Evolutionary conservation across 2,113 vertebrate species (phyloP).

Genomic region (Corythoichthys intestinalis): DNA sequence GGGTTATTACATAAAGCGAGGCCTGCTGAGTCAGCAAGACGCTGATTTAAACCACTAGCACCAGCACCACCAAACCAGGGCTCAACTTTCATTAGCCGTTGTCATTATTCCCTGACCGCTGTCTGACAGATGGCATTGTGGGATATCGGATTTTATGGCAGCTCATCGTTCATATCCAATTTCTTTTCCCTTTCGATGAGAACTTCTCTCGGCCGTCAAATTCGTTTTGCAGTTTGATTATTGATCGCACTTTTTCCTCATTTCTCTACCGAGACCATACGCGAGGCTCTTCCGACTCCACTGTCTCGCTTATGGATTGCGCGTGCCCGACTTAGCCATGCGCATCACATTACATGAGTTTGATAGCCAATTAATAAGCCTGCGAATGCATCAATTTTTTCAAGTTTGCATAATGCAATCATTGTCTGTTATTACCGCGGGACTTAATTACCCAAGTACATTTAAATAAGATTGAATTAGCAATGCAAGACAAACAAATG

Average conservation of each 20-base stretch:
- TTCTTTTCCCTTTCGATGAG: conserved; percentile 74
- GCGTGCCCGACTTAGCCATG: conserved; percentile 45
- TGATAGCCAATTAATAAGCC: conserved; percentile 33
- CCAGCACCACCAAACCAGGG: conserved; percentile 51
- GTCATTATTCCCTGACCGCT: conserved; percentile 67
- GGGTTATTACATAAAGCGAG: conserved; percentile 31
- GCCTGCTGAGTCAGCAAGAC: conserved; percentile 66
- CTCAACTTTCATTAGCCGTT: conserved; percentile 75
- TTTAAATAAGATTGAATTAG: conserved; percentile 49
- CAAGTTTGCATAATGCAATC: conserved; percentile 39
- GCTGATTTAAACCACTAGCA: conserved; percentile 64
- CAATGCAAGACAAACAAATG: conserved; percentile 55
- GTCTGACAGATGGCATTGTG: conserved; percentile 75
- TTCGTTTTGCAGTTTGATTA: conserved; percentile 78
- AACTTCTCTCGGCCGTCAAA: conserved; percentile 73
- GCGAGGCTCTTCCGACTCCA: conserved; percentile 49
- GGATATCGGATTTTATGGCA: conserved; percentile 74
- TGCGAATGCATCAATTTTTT: conserved; percentile 24
- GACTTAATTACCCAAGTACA: conserved; percentile 50
- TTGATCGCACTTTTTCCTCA: conserved; percentile 58
- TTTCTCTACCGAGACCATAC: conserved; percentile 35
- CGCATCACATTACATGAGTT: conserved; percentile 42
- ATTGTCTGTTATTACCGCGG: conserved; percentile 51
- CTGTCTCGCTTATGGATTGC: conserved; percentile 46
- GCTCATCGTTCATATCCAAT: conserved; percentile 79